Evolutionary conservation across 1,140 invertebrate genomes (phyloP).

Genomic region (Zaprionus capensis): DNA sequence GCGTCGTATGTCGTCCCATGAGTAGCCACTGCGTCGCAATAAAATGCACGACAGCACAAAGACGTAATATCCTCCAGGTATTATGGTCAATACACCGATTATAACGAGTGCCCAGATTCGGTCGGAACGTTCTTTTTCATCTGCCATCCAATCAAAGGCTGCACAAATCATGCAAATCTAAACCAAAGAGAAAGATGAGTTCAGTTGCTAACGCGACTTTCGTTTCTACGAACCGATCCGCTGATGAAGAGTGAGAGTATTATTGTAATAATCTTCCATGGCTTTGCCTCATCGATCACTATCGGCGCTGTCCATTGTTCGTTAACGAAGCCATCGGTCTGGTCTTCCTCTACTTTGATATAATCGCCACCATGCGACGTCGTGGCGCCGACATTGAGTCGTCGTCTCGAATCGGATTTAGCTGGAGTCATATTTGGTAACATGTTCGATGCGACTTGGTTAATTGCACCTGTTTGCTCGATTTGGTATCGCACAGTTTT

Average conservation of each 20-base stretch:
- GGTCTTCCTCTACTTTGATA: slow-evolving; percentile 35
- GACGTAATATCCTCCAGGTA: slow-evolving; percentile 66
- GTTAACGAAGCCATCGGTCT: slow-evolving; percentile 61
- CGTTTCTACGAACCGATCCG: slow-evolving; percentile 46
- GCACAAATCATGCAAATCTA: slow-evolving; percentile 62
- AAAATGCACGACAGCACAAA: slow-evolving; percentile 58
- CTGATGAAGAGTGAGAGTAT: slow-evolving; percentile 57
- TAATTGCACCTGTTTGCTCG: not conserved
- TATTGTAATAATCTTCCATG: slow-evolving; percentile 67
- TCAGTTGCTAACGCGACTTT: not conserved
- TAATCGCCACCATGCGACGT: slow-evolving; percentile 17
- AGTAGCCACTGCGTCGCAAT: slow-evolving; percentile 50
- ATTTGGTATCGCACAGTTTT: slow-evolving; percentile 1
- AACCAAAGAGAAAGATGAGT: not conserved
- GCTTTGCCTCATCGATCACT: slow-evolving; percentile 22
- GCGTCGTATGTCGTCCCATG: slow-evolving; percentile 71
- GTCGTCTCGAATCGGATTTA: slow-evolving; percentile 62
- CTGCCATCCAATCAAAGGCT: slow-evolving; percentile 46
- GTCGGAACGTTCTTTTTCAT: slow-evolving; percentile 46
- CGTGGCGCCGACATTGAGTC: slow-evolving; percentile 45
- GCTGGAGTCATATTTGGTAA: slow-evolving; percentile 55
- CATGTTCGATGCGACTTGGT: slow-evolving; percentile 18
- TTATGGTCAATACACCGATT: slow-evolving; percentile 65
- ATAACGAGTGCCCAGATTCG: slow-evolving; percentile 58
- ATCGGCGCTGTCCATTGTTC: slow-evolving; percentile 58